Percentiles rank a stretch among this genome's conserved stretches.
Evolutionary conservation across 1,140 invertebrate species (phyloP).

Genomic region (Drosophila nannoptera): DNA sequence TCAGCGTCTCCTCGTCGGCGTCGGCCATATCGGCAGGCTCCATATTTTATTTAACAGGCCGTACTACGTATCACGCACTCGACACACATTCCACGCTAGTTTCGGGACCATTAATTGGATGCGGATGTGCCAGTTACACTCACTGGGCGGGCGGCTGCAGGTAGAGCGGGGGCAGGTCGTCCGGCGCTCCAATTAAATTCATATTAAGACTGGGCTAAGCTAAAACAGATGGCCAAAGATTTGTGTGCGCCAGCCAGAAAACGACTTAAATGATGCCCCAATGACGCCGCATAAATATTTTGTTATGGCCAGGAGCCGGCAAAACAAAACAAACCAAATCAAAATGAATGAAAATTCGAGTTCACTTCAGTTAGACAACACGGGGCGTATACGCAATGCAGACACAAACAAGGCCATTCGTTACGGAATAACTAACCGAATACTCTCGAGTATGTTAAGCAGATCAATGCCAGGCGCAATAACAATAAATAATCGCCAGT

Average conservation of each 20-base stretch:
- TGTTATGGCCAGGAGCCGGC: slow-evolving; percentile 50
- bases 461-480: not conserved
- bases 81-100: slow-evolving; percentile 74
- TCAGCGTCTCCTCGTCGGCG: slow-evolving; percentile 2
- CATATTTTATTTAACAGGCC: slow-evolving; percentile 74
- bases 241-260: slow-evolving; percentile 34
- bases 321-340: slow-evolving; percentile 23
- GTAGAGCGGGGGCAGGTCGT: slow-evolving; percentile 17
- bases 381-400: slow-evolving; percentile 65
- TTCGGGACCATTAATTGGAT: slow-evolving; percentile 75
- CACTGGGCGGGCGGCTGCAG: not conserved
- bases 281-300: slow-evolving; percentile 74
- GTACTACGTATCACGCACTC: slow-evolving; percentile 58
- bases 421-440: slow-evolving; percentile 29
- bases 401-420: slow-evolving; percentile 50
- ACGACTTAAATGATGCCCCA: slow-evolving; percentile 73
- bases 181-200: slow-evolving; percentile 71
- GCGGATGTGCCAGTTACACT: slow-evolving; percentile 75
- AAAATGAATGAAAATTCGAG: slow-evolving; percentile 66
- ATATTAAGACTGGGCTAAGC: slow-evolving; percentile 70
- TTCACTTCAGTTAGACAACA: slow-evolving; percentile 23
- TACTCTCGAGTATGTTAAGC: not conserved
- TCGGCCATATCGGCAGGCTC: slow-evolving; percentile 30
- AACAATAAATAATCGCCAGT: too few relatives aligned
- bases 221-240: slow-evolving; percentile 64